Conservation (phyloP, 2,113 vertebrate genomes). For the Platanista minor region DNA sequence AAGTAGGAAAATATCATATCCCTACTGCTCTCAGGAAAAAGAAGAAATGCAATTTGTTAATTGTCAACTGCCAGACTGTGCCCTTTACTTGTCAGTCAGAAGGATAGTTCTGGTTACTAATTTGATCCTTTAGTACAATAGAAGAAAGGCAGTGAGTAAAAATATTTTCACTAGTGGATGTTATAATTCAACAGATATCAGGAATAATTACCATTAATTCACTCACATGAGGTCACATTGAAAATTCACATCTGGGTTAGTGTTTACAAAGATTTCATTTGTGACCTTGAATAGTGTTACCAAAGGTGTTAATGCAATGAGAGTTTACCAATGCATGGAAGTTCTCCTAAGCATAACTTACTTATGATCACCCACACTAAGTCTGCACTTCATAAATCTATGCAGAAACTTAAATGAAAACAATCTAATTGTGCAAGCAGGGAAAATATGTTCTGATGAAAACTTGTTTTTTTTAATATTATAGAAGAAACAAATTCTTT, state of each 20-base stretch:
- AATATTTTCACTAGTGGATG: not conserved
- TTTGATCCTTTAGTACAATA: not conserved
- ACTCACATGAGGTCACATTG: not conserved
- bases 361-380: not conserved
- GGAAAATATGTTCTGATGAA: not conserved
- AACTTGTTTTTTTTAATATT: not conserved
- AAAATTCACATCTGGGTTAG: not conserved
- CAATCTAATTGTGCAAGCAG: not conserved
- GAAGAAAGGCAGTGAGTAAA: not conserved
- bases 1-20: constrained; percentile 29
- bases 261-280: not conserved
- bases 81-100: not conserved
- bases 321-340: not conserved
- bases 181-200: not conserved
- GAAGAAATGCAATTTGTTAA: constrained; percentile 1
- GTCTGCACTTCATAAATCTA: not conserved
- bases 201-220: not conserved
- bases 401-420: not conserved
- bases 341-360: not conserved
- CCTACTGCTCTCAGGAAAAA: not conserved
- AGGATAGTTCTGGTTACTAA: not conserved
- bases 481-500: not conserved
- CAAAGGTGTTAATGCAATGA: not conserved
- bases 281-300: not conserved
- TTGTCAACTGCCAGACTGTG: not conserved